Base-by-base conservation (phyloP, 2,797 vertebrate species). In the Spatula clypeata region DNA sequence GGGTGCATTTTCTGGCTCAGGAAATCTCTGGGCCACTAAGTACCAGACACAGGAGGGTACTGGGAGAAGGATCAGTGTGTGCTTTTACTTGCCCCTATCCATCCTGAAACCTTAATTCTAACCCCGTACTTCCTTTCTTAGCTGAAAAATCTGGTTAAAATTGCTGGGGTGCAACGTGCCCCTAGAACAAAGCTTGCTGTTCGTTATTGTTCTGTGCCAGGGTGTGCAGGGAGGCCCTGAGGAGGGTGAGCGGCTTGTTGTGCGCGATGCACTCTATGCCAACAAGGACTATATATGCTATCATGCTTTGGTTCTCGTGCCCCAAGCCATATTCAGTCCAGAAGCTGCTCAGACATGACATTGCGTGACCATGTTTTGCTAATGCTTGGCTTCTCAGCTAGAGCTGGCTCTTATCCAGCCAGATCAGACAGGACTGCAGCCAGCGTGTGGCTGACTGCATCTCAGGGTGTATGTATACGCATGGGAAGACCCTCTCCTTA, bases 321-420 rank as follows among this genome's bases (percentile, higher is more conserved):
- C 71, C 18, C 4, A 87, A 93, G 77, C 44, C 31, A 34, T 85
- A 71, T 73, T 86, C 80, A 67, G 67, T 45, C 64, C 80, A 93
- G 66, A 79, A 73, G 72, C 70, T 86, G 51, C 27, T 94, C 76
- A 90, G 90, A 84, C 77, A 47, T 58, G 86, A 73, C 61, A 88
- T 34, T 49, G 77, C 2, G 29, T 89, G 88, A 93, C 88, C 77
- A 67, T 87, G 92, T 86, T 92, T 88, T 88, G 77, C 86, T 88
- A 85, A 85, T 0, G 4, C 51, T 90, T 93, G 94, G 71, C 92
- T 94, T 79, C 87, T 70, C 58, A 82, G 34, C 66, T 55, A 45
- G 38, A 26, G 24, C 70, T 97, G 95, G 95, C 88, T 82, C 47
- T 9, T 19, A 36, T 45, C 79, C 93, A 96, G 55, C 21, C 57